phyloP scores from a whole-genome alignment of 2,888 invertebrate species.

The Agrypnus murinus region DNA sequence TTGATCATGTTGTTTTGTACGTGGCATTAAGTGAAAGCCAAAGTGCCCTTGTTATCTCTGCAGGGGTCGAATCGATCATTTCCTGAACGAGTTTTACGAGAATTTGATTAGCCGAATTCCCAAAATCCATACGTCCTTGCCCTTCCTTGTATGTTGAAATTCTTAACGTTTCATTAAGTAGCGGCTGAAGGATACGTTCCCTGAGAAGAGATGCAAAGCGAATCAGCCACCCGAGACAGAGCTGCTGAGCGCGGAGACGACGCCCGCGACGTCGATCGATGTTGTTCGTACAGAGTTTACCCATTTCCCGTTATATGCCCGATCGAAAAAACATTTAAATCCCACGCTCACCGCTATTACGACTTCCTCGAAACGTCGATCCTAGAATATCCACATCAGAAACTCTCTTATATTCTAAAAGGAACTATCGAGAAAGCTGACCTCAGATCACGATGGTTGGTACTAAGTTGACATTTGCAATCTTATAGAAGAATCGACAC shows the following conservation, averaged over 20 bases:
- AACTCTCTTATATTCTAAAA: no score
- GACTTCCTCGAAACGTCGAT: not conserved
- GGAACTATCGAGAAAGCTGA: no score
- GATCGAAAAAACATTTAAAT: conserved; percentile 30
- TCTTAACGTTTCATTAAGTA: conserved; percentile 30
- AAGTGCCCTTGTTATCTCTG: not conserved
- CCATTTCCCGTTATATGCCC: conserved; percentile 15
- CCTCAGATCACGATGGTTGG: conserved; percentile 6
- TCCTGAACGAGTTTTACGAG: conserved; percentile 21
- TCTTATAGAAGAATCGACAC: conserved; percentile 16
- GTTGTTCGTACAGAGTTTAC: not conserved
- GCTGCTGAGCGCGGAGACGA: conserved; percentile 15
- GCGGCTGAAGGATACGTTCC: conserved; percentile 22
- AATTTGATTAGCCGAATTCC: conserved; percentile 30
- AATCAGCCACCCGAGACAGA: conserved; percentile 1
- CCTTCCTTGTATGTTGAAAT: conserved; percentile 23
- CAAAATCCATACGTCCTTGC: conserved; percentile 23
- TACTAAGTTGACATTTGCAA: conserved; percentile 29
- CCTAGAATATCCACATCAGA: conserved; percentile 18
- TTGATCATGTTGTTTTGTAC: conserved; percentile 12
- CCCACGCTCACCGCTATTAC: conserved; percentile 6
- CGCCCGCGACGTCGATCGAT: conserved; percentile 18
- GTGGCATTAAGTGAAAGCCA: conserved; percentile 19
- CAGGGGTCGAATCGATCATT: conserved; percentile 2
- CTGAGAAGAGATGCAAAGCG: conserved; percentile 29